These are phyloP conservation scores for Rhinichthys osculus DNA, from an alignment of 2,797 vertebrate genomes.

Conservation along the genomic window DNA sequence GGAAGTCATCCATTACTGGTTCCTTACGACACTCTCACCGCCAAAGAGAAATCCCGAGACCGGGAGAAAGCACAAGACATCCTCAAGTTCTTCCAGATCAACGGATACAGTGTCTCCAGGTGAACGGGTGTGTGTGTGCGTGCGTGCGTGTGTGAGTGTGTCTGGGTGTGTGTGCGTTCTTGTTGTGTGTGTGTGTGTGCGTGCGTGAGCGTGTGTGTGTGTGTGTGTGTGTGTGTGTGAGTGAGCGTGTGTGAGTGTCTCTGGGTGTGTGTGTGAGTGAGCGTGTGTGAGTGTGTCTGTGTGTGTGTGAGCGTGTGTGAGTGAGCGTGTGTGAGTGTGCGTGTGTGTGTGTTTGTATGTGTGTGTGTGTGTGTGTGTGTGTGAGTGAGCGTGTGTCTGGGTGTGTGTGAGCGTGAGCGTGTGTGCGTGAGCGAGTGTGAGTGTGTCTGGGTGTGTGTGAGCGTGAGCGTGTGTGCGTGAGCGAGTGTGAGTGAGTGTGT, in stretches of 20 bases:
- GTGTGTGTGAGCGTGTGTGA: no score
- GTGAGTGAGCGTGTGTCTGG: no score
- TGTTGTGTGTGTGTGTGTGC: constrained; percentile 65
- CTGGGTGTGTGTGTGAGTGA: no score
- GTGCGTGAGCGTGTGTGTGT: constrained; percentile 66
- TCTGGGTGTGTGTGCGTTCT: constrained; percentile 66
- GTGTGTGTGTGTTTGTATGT: no score
- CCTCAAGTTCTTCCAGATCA: constrained; percentile 95
- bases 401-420: constrained; percentile 63
- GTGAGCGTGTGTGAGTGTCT: no score
- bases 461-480: no score
- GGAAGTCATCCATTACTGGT: constrained; percentile 94
- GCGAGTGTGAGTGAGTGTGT: no score
- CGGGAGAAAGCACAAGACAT: constrained; percentile 94
- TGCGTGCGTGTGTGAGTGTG: neutral
- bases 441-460: constrained; percentile 76
- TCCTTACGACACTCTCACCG: constrained; percentile 94
- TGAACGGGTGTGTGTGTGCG: constrained; percentile 60
- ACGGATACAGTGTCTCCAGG: constrained; percentile 92
- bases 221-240: no score
- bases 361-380: no score
- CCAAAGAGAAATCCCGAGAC: constrained; percentile 96
- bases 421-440: constrained; percentile 5
- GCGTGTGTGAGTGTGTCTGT: no score
- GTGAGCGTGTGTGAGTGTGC: no score